Conservation (phyloP, 1,140 invertebrate species). For the Lethrus apterus region DNA sequence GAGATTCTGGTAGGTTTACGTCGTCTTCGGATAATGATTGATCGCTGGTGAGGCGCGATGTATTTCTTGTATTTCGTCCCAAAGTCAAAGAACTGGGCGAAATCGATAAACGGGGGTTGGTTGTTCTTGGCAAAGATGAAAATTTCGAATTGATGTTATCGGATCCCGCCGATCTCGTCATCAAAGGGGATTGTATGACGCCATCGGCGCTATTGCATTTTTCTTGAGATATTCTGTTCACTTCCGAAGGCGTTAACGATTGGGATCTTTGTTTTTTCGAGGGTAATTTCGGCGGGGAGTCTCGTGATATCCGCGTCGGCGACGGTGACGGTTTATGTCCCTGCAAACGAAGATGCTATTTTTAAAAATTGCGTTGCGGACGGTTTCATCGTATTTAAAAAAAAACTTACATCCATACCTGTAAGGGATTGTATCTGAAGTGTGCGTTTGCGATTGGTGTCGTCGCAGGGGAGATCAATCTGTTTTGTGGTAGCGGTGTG, state of each 20-base stretch:
- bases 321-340: slow-evolving; percentile 35
- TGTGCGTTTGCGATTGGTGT: slow-evolving; percentile 31
- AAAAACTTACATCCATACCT: too few species aligned
- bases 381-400: too few species aligned
- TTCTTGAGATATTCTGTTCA: slow-evolving; percentile 41
- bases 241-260: slow-evolving; percentile 55
- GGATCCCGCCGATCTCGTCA: slow-evolving; percentile 38
- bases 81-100: slow-evolving; percentile 34
- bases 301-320: slow-evolving; percentile 48
- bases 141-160: slow-evolving; percentile 42
- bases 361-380: slow-evolving; percentile 17
- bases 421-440: slow-evolving; percentile 24
- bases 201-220: slow-evolving; percentile 57
- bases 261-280: slow-evolving; percentile 62
- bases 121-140: slow-evolving; percentile 47
- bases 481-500: slow-evolving; percentile 28
- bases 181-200: slow-evolving; percentile 45
- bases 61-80: slow-evolving; percentile 36
- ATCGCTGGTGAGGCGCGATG: slow-evolving; percentile 50
- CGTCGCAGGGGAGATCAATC: slow-evolving; percentile 34
- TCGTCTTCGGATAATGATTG: slow-evolving; percentile 41
- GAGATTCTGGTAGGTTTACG: slow-evolving; percentile 39
- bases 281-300: slow-evolving; percentile 53
- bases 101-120: slow-evolving; percentile 34
- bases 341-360: slow-evolving; percentile 12